Evolutionary conservation across 2,113 vertebrate species (phyloP).

Genomic region (Coptodon bakossiorum): DNA sequence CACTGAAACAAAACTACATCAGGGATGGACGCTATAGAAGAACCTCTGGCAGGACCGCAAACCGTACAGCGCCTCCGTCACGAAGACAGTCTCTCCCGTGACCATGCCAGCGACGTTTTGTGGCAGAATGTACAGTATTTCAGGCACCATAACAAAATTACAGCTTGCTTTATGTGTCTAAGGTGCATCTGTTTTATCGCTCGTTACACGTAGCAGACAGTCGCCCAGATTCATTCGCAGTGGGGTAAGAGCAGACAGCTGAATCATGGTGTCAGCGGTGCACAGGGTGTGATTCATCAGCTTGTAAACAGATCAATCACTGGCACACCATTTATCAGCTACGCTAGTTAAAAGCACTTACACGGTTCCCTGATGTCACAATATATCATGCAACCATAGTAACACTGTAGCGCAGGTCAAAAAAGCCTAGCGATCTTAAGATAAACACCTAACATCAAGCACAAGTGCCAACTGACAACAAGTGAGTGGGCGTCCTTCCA

Average conservation of each 20-base stretch:
- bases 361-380: neutral
- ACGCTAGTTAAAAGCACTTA: neutral
- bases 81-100: neutral
- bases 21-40: neutral
- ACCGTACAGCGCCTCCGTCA: neutral
- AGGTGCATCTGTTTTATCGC: neutral
- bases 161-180: neutral
- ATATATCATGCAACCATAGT: neutral
- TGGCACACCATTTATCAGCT: neutral
- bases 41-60: constrained; percentile 17
- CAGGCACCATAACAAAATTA: neutral
- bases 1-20: constrained; percentile 1
- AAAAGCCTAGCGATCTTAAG: neutral
- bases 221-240: neutral
- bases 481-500: neutral
- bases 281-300: constrained; percentile 19
- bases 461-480: neutral
- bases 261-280: constrained; percentile 19
- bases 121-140: neutral
- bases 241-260: neutral
- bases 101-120: neutral
- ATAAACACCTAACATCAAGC: constrained; percentile 8
- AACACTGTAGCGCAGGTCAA: neutral
- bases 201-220: neutral
- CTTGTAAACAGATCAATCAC: constrained; percentile 14